A percentile compares a stretch with the other conserved stretches of the same genome.
phyloP scores from a whole-genome alignment of 2,888 invertebrate genomes.

The Deilephila porcellus region DNA sequence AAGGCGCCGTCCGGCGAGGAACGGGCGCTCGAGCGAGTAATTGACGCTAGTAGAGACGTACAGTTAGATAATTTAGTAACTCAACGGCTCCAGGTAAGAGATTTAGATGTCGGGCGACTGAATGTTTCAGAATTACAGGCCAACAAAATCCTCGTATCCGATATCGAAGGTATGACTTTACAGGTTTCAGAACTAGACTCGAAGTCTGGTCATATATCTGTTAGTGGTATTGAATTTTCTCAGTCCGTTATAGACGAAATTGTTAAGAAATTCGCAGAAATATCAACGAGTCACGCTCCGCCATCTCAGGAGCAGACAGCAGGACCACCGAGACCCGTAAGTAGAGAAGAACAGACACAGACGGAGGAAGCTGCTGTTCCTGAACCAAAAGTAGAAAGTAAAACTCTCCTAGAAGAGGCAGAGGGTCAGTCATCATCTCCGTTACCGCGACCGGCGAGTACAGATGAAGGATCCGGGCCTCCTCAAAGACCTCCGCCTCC shows the following conservation, averaged over 20 bases:
- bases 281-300: constrained; percentile 60
- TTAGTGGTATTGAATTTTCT: constrained; percentile 88
- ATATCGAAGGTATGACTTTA: constrained; percentile 90
- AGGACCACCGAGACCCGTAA: constrained; percentile 57
- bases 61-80: constrained; percentile 82
- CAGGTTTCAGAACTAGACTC: constrained; percentile 89
- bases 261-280: constrained; percentile 83
- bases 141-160: constrained; percentile 91
- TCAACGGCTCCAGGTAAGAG: constrained; percentile 88
- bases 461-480: constrained; percentile 60
- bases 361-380: constrained; percentile 58
- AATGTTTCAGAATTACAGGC: constrained; percentile 92
- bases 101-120: constrained; percentile 91
- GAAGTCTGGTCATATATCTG: constrained; percentile 87
- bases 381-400: constrained; percentile 41
- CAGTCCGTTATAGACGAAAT: constrained; percentile 88
- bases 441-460: constrained; percentile 47
- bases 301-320: constrained; percentile 45
- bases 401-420: constrained; percentile 39
- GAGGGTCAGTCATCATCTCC: constrained; percentile 43
- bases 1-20: constrained; percentile 52
- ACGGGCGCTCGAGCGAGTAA: constrained; percentile 66
- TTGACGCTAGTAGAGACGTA: constrained; percentile 66
- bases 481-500: constrained; percentile 81
- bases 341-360: constrained; percentile 76